These are phyloP conservation scores for Metallyticus violacea DNA, from an alignment of 2,888 invertebrate genomes.

Conservation along the genomic window DNA sequence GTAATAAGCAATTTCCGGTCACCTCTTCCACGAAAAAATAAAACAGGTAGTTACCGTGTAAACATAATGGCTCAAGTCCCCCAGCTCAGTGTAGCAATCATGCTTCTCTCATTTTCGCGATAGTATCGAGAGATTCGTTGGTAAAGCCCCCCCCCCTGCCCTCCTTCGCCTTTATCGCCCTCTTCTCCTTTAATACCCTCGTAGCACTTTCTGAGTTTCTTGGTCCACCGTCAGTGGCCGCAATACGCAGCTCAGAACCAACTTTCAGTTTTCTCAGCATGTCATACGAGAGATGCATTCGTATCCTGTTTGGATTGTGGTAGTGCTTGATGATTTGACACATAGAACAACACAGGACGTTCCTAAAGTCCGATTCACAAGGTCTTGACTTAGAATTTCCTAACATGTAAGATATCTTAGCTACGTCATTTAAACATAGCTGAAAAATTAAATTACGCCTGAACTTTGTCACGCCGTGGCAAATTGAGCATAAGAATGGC, in stretches of 20 bases:
- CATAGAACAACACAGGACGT: no score
- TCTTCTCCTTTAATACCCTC: background rate
- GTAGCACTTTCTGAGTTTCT: background rate
- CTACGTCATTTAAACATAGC: no score
- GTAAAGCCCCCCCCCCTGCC: background rate
- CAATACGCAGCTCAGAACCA: background rate
- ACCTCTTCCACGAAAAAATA: slow-evolving; percentile 3
- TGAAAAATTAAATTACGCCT: no score
- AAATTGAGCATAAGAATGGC: no score
- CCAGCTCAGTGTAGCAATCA: background rate
- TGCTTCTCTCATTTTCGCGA: background rate
- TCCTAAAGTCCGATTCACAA: no score
- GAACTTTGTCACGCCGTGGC: no score
- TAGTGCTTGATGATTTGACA: no score
- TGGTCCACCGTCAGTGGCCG: background rate
- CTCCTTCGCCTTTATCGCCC: background rate
- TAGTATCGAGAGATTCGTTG: background rate
- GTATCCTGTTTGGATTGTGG: no score
- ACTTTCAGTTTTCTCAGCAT: background rate
- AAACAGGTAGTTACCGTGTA: background rate
- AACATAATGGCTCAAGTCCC: background rate
- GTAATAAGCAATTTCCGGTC: slow-evolving; percentile 17
- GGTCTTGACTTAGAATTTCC: no score
- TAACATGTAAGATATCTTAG: no score
- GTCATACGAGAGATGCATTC: no score